These are phyloP conservation scores for Diplosoma virens DNA, from an alignment of 23 tunicate genomes.

Conservation along the genomic window DNA sequence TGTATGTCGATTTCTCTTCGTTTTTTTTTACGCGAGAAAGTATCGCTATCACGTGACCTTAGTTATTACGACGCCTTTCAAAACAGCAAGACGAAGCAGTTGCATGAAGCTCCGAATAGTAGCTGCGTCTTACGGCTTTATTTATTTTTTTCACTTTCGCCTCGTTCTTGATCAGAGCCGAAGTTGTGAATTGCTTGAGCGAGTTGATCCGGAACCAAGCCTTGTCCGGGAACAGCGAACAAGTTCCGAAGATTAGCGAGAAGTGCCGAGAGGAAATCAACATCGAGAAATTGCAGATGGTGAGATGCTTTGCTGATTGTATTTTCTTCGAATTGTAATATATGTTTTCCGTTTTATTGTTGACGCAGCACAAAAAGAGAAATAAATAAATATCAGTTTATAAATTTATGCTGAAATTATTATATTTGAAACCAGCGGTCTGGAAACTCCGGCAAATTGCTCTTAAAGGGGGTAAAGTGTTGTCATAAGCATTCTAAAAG, in stretches of 20 bases:
- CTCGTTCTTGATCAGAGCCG: slow-evolving; percentile 26
- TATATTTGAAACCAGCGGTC: no score
- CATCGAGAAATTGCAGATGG: slow-evolving; percentile 61
- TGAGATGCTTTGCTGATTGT: not conserved
- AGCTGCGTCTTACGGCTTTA: not conserved
- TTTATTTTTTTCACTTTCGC: not conserved
- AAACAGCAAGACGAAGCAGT: not conserved
- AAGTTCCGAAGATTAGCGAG: slow-evolving; percentile 9
- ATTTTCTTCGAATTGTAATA: no score
- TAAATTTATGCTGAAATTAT: not conserved
- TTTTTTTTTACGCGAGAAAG: not conserved
- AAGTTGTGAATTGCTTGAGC: slow-evolving; percentile 75
- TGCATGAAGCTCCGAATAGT: not conserved
- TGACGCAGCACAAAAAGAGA: not conserved
- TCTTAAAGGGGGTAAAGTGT: no score
- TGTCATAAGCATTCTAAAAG: no score
- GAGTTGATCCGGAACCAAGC: slow-evolving; percentile 21
- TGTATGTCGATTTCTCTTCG: no score
- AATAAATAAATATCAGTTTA: not conserved
- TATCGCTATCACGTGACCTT: no score
- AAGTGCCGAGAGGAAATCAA: slow-evolving; percentile 67
- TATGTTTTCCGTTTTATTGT: not conserved
- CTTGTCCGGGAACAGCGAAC: not conserved
- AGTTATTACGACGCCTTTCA: no score
- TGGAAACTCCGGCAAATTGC: no score